Base-by-base conservation (phyloP, 2,888 invertebrate genomes). In the Drosophila dives region DNA sequence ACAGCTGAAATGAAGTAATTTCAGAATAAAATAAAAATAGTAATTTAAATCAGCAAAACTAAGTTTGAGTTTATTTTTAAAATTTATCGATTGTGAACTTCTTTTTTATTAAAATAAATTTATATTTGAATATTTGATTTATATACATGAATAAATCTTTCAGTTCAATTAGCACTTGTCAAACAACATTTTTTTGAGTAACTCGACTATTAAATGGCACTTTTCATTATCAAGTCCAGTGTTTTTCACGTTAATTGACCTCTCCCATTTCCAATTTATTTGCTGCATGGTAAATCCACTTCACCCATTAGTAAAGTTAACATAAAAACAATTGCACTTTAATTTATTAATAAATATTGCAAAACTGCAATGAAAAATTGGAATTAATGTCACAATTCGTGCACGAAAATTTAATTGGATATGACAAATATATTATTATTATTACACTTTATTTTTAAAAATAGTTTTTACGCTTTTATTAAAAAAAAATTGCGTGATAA, bases 401-500 rank as follows among this genome's bases (percentile, higher is more conserved):
- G 45, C 56, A 51, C 63, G 63, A 81, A 77, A 79, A 86, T 83
- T 83, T 72, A 83, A 86, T 83, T 83, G 83, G 64, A 81, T 77
- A 74, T 81, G 71, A 65, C 77, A 66, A 73, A 77, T 73, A 65
- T 66, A 58, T 64, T 49, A 17, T 58, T 63, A 36, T 56, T 56
- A 36, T 40, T 45, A 15, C 45, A 8, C 20, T n/a, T 45, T n/a
- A 42, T 48, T 55, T 45, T 62, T 62, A 54, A 54, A 34, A 48
- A 32, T 42, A 29, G 29, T 29, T 29, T 29, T 29, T 29, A 29
- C 4, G 29, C 5, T 29, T 29, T 29, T 29, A 6, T 29, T 29
- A 29, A 29, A 29, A 29, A 54, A 54, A 32, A 48, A 29, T 42
- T 61, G 20, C 59, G 53, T 45, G 61, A 60, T 74, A 76, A 76